These are phyloP conservation scores for Fulmarus glacialis DNA, from an alignment of 2,113 vertebrate genomes.

Conservation along the genomic window DNA sequence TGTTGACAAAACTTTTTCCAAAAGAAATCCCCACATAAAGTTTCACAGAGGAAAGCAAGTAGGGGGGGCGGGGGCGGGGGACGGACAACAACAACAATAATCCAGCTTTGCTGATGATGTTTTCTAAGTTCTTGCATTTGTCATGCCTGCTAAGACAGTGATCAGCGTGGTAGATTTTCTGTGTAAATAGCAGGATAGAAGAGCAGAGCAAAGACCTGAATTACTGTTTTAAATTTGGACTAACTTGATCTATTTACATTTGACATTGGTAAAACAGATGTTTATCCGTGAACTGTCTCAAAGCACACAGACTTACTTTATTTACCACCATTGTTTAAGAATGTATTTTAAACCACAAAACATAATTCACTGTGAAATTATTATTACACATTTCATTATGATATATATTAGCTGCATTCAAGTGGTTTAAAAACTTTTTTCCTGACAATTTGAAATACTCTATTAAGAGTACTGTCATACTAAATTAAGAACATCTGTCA, in stretches of 20 bases:
- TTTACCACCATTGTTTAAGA: neutral
- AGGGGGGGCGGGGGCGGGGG: accelerated
- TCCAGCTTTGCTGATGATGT: neutral
- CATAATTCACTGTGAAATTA: neutral
- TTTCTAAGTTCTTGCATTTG: neutral
- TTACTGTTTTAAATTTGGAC: neutral
- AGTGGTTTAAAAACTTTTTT: neutral
- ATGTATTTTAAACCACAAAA: neutral
- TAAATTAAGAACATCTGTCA: neutral
- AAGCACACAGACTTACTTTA: neutral
- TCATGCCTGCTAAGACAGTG: neutral
- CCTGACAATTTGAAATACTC: neutral
- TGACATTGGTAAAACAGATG: neutral
- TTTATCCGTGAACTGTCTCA: neutral
- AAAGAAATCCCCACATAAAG: neutral
- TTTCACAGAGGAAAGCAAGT: neutral
- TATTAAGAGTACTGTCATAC: neutral
- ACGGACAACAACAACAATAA: neutral
- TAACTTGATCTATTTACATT: neutral
- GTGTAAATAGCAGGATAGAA: neutral
- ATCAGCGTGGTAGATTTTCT: neutral
- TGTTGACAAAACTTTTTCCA: neutral
- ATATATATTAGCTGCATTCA: neutral
- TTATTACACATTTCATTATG: neutral
- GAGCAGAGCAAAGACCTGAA: neutral